phyloP scores from a whole-genome alignment of 2,113 vertebrate species.

The Sula dactylatra region DNA sequence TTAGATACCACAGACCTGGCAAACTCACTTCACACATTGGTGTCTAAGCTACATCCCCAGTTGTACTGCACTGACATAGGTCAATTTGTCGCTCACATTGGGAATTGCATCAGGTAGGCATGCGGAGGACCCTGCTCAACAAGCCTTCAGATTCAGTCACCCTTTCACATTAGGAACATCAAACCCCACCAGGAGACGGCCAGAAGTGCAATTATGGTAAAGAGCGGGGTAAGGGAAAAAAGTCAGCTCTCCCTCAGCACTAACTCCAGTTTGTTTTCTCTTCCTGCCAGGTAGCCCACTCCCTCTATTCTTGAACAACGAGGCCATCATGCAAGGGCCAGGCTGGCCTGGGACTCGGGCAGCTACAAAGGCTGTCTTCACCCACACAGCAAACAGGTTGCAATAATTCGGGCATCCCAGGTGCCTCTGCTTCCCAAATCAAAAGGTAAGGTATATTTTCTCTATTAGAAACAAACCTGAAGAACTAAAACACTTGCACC shows the following conservation, averaged over 20 bases:
- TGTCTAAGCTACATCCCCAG: neutral
- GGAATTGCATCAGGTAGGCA: neutral
- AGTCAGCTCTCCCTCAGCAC: neutral
- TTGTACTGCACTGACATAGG: neutral
- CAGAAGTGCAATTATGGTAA: neutral
- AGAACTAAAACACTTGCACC: neutral
- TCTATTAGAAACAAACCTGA: neutral
- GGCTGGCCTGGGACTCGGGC: conserved; percentile 30
- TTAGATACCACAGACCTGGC: neutral
- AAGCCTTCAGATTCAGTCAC: neutral
- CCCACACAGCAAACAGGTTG: neutral
- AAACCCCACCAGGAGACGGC: neutral
- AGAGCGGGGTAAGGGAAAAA: neutral
- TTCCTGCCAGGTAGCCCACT: conserved; percentile 7
- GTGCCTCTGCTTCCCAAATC: neutral
- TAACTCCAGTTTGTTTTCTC: neutral
- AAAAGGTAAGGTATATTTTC: neutral
- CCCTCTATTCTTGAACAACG: neutral
- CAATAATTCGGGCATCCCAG: neutral
- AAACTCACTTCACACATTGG: neutral
- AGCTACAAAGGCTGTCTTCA: neutral
- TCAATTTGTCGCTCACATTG: accelerated
- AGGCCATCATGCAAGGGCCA: neutral
- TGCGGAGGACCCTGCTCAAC: neutral
- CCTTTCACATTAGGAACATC: neutral